Evolutionary conservation across 2,888 invertebrate genomes (phyloP).

Genomic region (Idaea biselata): DNA sequence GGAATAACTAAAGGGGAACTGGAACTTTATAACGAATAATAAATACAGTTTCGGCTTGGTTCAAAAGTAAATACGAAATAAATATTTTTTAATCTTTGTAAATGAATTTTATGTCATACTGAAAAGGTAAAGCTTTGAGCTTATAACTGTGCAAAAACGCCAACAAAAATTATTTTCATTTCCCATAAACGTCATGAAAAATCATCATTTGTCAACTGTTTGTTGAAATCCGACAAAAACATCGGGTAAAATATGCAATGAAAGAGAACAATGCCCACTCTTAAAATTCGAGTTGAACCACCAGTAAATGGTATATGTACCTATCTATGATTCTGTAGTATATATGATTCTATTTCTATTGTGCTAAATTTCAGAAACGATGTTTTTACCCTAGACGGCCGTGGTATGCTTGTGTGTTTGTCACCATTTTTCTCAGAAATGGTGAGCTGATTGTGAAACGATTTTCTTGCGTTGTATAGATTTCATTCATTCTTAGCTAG

Average conservation of each 20-base stretch:
- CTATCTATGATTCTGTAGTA: neutral
- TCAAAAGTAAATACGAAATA: too few species aligned
- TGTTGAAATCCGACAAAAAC: conserved; percentile 24
- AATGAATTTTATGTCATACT: neutral
- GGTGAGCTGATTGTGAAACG: neutral
- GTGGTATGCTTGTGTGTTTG: neutral
- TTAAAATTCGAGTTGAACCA: conserved; percentile 6
- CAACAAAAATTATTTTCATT: conserved; percentile 15
- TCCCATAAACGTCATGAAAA: conserved; percentile 11
- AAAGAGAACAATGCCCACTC: conserved; percentile 12
- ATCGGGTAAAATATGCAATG: conserved; percentile 14
- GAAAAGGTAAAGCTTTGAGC: neutral
- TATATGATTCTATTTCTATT: neutral
- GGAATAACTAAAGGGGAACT: too few species aligned
- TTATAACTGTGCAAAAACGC: conserved; percentile 2
- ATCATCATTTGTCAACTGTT: conserved; percentile 42
- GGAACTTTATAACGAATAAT: too few species aligned
- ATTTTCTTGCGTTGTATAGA: too few species aligned
- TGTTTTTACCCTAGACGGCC: neutral
- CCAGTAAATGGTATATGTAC: neutral
- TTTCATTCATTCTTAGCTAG: too few species aligned
- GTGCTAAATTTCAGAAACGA: neutral
- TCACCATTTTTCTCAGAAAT: neutral
- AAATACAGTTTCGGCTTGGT: too few species aligned
- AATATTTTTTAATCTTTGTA: neutral